Conservation (phyloP, 2,797 vertebrate species). For the Melopsittacus undulatus region DNA sequence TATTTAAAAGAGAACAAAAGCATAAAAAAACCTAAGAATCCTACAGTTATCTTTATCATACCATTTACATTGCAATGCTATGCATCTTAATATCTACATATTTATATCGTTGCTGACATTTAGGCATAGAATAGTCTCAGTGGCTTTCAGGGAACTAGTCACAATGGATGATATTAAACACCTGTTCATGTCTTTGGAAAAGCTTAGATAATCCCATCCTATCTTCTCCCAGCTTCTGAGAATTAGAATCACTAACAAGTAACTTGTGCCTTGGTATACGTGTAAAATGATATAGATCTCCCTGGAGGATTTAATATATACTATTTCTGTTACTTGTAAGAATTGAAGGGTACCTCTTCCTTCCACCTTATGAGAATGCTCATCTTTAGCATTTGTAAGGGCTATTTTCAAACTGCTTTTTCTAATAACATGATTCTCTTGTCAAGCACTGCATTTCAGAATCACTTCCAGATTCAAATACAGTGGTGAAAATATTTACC, state of each 20-base stretch:
- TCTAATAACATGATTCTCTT: neutral
- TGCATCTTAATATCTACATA: neutral
- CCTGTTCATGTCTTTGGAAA: neutral
- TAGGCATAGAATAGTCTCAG: neutral
- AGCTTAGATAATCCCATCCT: neutral
- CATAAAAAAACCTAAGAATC: neutral
- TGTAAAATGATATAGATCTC: fast-evolving
- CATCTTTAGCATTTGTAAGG: neutral
- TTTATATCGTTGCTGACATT: neutral
- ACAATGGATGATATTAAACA: neutral
- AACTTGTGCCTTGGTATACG: neutral
- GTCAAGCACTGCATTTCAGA: neutral
- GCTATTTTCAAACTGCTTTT: neutral
- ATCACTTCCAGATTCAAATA: neutral
- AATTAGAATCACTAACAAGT: neutral
- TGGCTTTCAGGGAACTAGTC: neutral
- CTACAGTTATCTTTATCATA: neutral
- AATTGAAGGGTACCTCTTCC: neutral
- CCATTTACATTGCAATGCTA: neutral
- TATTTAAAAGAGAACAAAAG: neutral
- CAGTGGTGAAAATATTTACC: neutral
- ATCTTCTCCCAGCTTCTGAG: neutral
- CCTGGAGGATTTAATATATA: neutral
- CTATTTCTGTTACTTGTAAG: neutral
- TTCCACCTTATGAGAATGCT: neutral